These are phyloP conservation scores for Lissonota sp. DNA, from an alignment of 2,888 invertebrate genomes.

Conservation along the genomic window DNA sequence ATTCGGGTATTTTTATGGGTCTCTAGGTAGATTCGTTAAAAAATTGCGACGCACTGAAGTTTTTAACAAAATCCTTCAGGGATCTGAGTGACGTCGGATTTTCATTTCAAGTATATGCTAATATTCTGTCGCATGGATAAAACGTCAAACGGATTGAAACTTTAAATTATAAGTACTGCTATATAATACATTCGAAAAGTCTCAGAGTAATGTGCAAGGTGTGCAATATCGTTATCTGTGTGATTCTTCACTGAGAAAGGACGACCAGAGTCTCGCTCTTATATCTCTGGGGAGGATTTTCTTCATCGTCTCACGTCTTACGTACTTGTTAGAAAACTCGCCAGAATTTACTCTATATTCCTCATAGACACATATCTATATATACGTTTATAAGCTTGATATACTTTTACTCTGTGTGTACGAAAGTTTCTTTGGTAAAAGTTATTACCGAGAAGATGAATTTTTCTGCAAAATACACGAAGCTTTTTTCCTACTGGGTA, in stretches of 20 bases:
- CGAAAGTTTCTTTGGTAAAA: not conserved
- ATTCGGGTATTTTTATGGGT: too few relatives aligned
- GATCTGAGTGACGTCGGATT: too few relatives aligned
- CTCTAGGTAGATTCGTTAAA: too few relatives aligned
- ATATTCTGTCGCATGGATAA: too few relatives aligned
- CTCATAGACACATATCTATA: not conserved
- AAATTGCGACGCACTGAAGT: too few relatives aligned
- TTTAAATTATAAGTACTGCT: slow-evolving; percentile 1
- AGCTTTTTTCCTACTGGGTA: too few relatives aligned
- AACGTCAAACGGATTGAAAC: slow-evolving; percentile 29
- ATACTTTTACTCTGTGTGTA: not conserved
- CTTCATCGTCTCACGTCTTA: slow-evolving; percentile 11
- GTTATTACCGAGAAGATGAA: slow-evolving; percentile 10
- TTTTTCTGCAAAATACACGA: not conserved
- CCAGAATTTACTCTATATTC: slow-evolving; percentile 22
- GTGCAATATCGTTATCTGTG: slow-evolving; percentile 1
- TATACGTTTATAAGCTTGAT: not conserved
- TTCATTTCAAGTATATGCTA: too few relatives aligned
- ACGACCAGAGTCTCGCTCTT: slow-evolving; percentile 10
- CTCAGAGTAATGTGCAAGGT: slow-evolving; percentile 18
- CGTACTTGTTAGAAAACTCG: slow-evolving; percentile 11
- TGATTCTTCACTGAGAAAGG: not conserved
- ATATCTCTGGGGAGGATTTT: slow-evolving; percentile 36
- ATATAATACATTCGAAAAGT: slow-evolving; percentile 2
- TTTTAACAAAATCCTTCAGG: too few relatives aligned